phyloP scores from a whole-genome alignment of 2,888 invertebrate genomes.

The Lymantria monacha region DNA sequence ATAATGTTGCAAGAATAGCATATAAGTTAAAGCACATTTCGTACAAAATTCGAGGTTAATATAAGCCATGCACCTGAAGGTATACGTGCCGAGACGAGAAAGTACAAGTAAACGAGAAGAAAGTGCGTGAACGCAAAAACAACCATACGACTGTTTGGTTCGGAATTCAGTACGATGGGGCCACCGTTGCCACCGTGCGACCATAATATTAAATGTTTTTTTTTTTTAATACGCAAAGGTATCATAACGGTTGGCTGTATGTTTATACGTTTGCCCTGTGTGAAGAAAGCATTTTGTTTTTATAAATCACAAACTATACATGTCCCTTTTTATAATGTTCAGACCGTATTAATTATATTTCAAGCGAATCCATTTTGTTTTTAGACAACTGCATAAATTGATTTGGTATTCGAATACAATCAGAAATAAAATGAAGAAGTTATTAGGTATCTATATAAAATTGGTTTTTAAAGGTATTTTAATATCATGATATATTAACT shows the following conservation, averaged over 20 bases:
- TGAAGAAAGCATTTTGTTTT: not conserved
- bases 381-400: too few relatives aligned
- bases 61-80: slow-evolving; percentile 33
- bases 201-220: slow-evolving; percentile 17
- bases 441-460: too few relatives aligned
- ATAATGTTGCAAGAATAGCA: slow-evolving; percentile 4
- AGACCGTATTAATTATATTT: too few relatives aligned
- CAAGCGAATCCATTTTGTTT: too few relatives aligned
- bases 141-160: slow-evolving; percentile 48
- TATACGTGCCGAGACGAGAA: slow-evolving; percentile 55
- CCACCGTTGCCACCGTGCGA: slow-evolving; percentile 30
- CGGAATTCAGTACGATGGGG: slow-evolving; percentile 50
- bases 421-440: too few relatives aligned
- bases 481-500: too few relatives aligned
- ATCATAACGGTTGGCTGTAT: not conserved
- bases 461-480: too few relatives aligned
- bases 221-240: not conserved
- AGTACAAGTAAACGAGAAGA: slow-evolving; percentile 67
- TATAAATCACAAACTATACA: not conserved
- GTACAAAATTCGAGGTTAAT: slow-evolving; percentile 22
- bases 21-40: not conserved
- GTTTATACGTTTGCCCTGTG: not conserved
- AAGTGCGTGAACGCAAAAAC: slow-evolving; percentile 72
- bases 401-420: too few relatives aligned
- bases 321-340: too few relatives aligned